Percentiles rank a stretch among this genome's conserved stretches.
These are phyloP conservation scores for Steinernema scapterisci DNA, from an alignment of 2,888 invertebrate species.

Conservation along the genomic window DNA sequence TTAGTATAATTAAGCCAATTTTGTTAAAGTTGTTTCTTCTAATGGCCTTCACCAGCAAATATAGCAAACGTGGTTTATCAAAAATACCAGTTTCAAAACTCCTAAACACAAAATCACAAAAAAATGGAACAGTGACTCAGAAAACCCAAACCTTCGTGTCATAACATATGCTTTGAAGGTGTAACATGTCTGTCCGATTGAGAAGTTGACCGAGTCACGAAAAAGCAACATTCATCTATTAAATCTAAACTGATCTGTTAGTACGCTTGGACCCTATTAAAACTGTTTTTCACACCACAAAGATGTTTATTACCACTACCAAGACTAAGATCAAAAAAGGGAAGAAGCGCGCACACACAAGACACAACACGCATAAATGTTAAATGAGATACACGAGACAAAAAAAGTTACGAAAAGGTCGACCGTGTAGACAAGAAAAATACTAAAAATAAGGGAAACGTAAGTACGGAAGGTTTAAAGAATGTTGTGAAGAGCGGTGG, in stretches of 20 bases:
- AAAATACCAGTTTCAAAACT: too few species aligned
- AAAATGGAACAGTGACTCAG: too few species aligned
- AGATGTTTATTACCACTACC: background rate
- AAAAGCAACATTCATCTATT: too few species aligned
- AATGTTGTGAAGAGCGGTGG: conserved; percentile 65
- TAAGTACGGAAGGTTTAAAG: conserved; percentile 46
- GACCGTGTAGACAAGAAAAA: background rate
- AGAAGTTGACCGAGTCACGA: too few species aligned
- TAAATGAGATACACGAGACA: background rate
- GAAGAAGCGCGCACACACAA: background rate
- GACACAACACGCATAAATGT: background rate
- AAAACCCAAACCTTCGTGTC: too few species aligned
- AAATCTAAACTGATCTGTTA: too few species aligned
- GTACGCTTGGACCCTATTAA: too few species aligned
- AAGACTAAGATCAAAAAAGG: background rate
- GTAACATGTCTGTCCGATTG: too few species aligned
- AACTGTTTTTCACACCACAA: background rate
- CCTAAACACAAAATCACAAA: too few species aligned
- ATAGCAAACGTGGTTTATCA: too few species aligned
- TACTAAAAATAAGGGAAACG: background rate
- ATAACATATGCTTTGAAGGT: too few species aligned
- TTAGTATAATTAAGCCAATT: background rate
- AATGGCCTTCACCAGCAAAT: background rate
- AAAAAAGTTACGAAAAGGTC: too few species aligned
- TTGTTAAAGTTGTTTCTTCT: background rate